Evolutionary conservation across 2,113 vertebrate genomes (phyloP).

Genomic region (Campylomormyrus numenius): DNA sequence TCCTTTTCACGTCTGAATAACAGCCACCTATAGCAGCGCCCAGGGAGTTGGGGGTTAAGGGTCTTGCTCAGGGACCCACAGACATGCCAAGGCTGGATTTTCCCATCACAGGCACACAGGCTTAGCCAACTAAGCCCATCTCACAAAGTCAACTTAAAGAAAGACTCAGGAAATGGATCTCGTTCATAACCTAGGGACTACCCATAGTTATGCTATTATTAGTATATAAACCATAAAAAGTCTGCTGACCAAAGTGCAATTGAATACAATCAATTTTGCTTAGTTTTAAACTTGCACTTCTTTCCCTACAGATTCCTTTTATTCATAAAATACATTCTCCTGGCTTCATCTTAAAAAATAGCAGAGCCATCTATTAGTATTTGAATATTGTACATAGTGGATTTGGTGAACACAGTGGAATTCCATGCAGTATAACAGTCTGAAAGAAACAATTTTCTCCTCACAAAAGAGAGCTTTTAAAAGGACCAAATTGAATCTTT

Average conservation of each 20-base stretch:
- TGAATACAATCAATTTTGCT: neutral
- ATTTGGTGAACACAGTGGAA: neutral
- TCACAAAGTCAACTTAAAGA: neutral
- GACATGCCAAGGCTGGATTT: too few species aligned
- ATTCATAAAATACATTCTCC: neutral
- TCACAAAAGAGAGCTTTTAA: neutral
- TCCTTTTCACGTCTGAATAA: too few species aligned
- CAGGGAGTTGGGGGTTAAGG: too few species aligned
- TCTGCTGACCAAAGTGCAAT: neutral
- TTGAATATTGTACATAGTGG: neutral
- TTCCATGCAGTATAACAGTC: neutral
- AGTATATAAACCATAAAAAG: neutral
- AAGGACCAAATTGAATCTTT: neutral
- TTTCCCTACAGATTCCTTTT: neutral
- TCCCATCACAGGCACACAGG: too few species aligned
- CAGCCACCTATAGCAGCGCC: too few species aligned
- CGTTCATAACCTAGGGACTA: neutral
- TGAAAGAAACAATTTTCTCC: neutral
- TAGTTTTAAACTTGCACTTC: neutral
- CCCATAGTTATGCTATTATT: neutral
- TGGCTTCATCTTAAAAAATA: neutral
- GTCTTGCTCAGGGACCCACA: too few species aligned
- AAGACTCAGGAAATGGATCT: neutral
- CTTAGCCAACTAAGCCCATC: neutral
- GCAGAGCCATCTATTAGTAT: neutral